These are phyloP conservation scores for Nycticebus coucang DNA, from an alignment of 2,113 vertebrate species.

Conservation along the genomic window DNA sequence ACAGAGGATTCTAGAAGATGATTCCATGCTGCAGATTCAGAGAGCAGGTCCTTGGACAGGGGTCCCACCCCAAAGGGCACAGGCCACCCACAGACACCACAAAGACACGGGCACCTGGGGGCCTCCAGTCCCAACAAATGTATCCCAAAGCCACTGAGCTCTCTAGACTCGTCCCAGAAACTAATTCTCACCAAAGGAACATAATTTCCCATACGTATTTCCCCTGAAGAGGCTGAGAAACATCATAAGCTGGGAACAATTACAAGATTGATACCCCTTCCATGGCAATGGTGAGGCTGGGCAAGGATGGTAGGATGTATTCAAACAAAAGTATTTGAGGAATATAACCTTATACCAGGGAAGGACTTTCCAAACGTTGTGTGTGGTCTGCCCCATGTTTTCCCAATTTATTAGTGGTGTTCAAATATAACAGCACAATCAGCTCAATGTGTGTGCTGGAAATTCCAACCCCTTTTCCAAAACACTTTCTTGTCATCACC, in stretches of 20 bases:
- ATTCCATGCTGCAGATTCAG: not conserved
- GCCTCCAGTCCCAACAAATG: not conserved
- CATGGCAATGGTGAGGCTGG: not conserved
- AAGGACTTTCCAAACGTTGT: conserved; percentile 45
- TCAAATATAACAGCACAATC: conserved; percentile 72
- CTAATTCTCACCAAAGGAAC: not conserved
- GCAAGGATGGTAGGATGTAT: not conserved
- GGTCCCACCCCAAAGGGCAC: not conserved
- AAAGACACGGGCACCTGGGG: not conserved
- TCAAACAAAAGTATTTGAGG: conserved; percentile 23
- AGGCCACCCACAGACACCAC: not conserved
- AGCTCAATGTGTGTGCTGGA: conserved; percentile 72
- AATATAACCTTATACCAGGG: conserved; percentile 29
- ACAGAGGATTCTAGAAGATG: not conserved
- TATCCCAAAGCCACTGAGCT: not conserved
- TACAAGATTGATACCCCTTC: conserved; percentile 4
- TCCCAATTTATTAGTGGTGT: conserved; percentile 72
- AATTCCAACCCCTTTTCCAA: conserved; percentile 69
- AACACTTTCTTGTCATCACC: conserved; percentile 64
- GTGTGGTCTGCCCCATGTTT: conserved; percentile 73
- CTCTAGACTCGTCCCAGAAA: not conserved
- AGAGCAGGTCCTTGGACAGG: not conserved
- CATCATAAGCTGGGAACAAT: not conserved
- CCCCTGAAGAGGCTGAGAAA: not conserved
- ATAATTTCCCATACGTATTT: not conserved